Conservation (phyloP, 2,113 vertebrate genomes). For the Antechinus stuartii region DNA sequence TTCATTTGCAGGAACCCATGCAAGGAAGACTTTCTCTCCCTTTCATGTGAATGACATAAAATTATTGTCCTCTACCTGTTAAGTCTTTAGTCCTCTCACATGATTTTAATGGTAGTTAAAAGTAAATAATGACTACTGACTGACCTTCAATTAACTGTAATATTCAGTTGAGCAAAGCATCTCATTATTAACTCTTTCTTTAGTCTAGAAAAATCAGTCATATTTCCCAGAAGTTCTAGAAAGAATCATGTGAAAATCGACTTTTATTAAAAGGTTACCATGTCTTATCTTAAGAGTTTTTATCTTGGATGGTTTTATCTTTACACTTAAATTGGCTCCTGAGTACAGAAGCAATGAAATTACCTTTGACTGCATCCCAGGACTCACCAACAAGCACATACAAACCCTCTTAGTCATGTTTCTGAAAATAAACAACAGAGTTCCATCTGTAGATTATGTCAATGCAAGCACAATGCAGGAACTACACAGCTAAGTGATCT, state of each 20-base stretch:
- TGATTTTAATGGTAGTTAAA: conserved; percentile 68
- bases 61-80: conserved; percentile 33
- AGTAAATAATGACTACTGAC: conserved; percentile 61
- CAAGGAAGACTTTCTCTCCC: conserved; percentile 50
- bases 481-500: neutral
- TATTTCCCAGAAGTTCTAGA: neutral
- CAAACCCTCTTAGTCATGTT: conserved; percentile 48
- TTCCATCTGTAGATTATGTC: conserved; percentile 34
- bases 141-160: conserved; percentile 41
- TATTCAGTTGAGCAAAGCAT: conserved; percentile 7
- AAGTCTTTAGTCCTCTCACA: conserved; percentile 54
- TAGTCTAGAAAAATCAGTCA: neutral
- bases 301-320: conserved; percentile 22
- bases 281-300: conserved; percentile 50
- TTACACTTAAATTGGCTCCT: conserved; percentile 54
- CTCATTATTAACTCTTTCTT: conserved; percentile 25
- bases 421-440: conserved; percentile 40
- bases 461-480: neutral
- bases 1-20: conserved; percentile 15
- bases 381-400: neutral
- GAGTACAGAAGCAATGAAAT: conserved; percentile 17
- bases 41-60: conserved; percentile 55
- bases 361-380: neutral
- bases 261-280: conserved; percentile 60
- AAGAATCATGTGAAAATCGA: neutral